Evolutionary conservation across 2,113 vertebrate species (phyloP), one percentile per base, ranked within the genome.

Genomic region (Athene noctua): DNA sequence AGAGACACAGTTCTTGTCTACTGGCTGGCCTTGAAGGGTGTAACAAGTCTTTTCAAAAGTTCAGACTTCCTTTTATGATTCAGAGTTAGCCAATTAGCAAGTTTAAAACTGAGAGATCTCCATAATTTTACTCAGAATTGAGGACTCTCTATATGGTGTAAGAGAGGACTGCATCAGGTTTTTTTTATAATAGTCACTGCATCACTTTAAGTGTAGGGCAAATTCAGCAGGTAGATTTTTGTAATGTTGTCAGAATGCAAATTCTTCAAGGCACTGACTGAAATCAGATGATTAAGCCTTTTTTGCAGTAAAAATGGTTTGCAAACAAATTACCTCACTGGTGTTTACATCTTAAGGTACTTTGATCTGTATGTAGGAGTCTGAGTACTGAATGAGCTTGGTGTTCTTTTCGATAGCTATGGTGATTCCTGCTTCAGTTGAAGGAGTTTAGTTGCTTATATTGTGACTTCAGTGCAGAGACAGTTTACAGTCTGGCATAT

Each of bases 401-500:
- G 38, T 1, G 2, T 85, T 91, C 61, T 92, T 87, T 75, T 86
- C 3, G 4, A 7, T 66, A 96, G 59, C 63, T 88, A 1, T 23
- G 58, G 36, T 40, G 46, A 36, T 75, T 86, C 61, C 49, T 68
- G 47, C 52, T 75, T 81, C 57, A 44, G 18, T 22, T 84, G 49
- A 63, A 89, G 49, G 61, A 90, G 10, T 46, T 74, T 71, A 16
- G 68, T 94, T 96, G 83, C 86, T 94, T 91, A 55, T 70, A 55
- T 58, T 94, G 86, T 89, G 87, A 87, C 73, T 96, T 94, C 65
- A 67, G 19, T 16, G 66, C 91, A 46, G 78, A 97, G 87, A 91
- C 89, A 82, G 70, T 94, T 97, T 96, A 72, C 93, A 95, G 70
- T 89, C 77, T 96, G 70, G 61, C 96, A 97, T 96, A 97, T 95